Conservation (phyloP, 2,888 invertebrate species). For the Acanthosepion pharaonis region DNA sequence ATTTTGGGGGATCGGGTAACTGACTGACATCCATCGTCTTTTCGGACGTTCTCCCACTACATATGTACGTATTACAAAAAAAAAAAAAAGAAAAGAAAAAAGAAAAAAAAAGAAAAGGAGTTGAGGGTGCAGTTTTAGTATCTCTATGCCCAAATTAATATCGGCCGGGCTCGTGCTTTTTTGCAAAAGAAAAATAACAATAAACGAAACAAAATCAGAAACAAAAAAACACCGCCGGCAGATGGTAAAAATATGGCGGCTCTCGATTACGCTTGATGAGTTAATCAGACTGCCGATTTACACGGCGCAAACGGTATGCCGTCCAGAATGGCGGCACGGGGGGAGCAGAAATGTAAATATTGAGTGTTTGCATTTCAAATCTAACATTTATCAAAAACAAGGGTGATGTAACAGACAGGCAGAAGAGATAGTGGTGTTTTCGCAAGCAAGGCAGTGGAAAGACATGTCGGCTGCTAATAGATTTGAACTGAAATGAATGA, state of each 20-base stretch:
- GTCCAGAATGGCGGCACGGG: not conserved
- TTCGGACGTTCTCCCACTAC: not conserved
- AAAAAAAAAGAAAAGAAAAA: not conserved
- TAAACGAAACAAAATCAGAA: not conserved
- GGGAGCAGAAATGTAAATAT: not conserved
- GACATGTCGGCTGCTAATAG: conserved; percentile 13
- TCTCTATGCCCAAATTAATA: conserved; percentile 9
- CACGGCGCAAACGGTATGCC: not conserved
- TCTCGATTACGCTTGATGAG: not conserved
- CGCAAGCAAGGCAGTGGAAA: conserved; percentile 6
- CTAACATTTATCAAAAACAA: conserved; percentile 22
- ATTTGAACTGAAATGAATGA: conserved; percentile 33
- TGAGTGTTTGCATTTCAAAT: conserved; percentile 23
- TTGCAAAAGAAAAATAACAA: not conserved
- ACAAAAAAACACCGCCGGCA: not conserved
- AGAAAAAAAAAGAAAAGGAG: not conserved
- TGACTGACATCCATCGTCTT: not conserved
- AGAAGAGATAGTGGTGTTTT: conserved; percentile 8
- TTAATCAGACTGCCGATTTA: not conserved
- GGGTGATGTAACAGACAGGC: conserved; percentile 33
- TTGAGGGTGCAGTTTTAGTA: not conserved
- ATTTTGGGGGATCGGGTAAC: conserved; percentile 18
- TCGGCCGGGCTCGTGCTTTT: conserved; percentile 15
- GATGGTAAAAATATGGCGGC: conserved; percentile 11
- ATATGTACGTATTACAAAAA: not conserved